Conservation (phyloP, 2,888 invertebrate species). For the Xestia rhomboidea region DNA sequence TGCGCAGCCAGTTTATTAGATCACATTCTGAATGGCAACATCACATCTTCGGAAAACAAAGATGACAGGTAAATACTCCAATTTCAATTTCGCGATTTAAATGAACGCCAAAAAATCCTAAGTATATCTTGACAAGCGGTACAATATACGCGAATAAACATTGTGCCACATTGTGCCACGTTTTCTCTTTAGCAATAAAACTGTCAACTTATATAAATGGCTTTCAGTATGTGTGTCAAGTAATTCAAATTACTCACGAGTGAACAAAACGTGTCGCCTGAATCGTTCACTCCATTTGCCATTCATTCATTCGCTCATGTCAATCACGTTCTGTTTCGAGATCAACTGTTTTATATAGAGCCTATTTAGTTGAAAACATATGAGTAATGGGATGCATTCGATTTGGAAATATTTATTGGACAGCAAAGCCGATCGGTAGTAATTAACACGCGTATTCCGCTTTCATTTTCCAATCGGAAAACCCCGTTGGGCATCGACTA, state of each 20-base stretch:
- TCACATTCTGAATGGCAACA: neutral
- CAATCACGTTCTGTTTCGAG: slow-evolving; percentile 24
- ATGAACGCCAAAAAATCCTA: neutral
- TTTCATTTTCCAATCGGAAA: too few relatives aligned
- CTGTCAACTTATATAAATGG: slow-evolving; percentile 28
- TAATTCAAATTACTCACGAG: slow-evolving; percentile 46
- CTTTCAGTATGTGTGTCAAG: slow-evolving; percentile 20
- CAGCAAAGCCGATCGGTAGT: neutral
- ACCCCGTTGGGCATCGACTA: too few relatives aligned
- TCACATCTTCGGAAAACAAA: neutral
- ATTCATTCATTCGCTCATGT: slow-evolving; percentile 40
- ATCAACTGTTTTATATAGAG: neutral
- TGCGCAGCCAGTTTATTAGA: neutral
- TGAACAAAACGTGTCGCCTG: slow-evolving; percentile 31
- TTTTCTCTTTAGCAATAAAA: slow-evolving; percentile 26
- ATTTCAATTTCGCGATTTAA: neutral
- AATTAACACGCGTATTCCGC: neutral
- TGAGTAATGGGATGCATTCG: too few relatives aligned
- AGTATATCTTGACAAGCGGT: neutral
- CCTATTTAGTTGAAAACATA: neutral
- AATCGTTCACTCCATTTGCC: slow-evolving; percentile 40
- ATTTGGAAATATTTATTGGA: neutral
- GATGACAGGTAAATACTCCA: neutral
- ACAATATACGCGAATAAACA: neutral
- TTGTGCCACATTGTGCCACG: slow-evolving; percentile 28